Conservation (phyloP, 2,888 invertebrate genomes). For the Sipunculus nudus region DNA sequence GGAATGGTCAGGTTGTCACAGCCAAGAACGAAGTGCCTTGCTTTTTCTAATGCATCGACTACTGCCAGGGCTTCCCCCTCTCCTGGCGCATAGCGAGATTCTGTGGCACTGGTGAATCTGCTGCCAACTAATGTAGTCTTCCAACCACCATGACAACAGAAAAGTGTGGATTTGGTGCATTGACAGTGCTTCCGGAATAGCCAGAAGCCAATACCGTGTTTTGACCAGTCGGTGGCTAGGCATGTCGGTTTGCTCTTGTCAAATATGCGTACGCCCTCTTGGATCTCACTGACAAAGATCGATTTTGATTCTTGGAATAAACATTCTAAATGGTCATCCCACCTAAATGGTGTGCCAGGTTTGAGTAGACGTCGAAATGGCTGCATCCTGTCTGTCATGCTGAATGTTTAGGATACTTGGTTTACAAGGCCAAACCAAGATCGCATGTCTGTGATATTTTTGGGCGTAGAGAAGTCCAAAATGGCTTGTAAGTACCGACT, state of each 20-base stretch:
- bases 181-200: slow-evolving; percentile 40
- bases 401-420: slow-evolving; percentile 43
- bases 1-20: slow-evolving; percentile 21
- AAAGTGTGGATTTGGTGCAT: slow-evolving; percentile 25
- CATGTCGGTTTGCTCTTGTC: slow-evolving; percentile 43
- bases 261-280: slow-evolving; percentile 41
- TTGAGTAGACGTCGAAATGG: slow-evolving; percentile 44
- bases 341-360: slow-evolving; percentile 29
- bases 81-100: slow-evolving; percentile 31
- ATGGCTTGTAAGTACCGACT: slow-evolving; percentile 37
- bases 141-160: slow-evolving; percentile 37
- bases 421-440: slow-evolving; percentile 47
- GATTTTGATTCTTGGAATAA: slow-evolving; percentile 23
- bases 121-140: slow-evolving; percentile 36
- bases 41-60: slow-evolving; percentile 18
- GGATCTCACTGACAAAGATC: slow-evolving; percentile 18
- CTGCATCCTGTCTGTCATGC: slow-evolving; percentile 40
- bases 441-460: slow-evolving; percentile 38
- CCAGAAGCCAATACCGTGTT: slow-evolving; percentile 43
- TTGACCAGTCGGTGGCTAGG: slow-evolving; percentile 47
- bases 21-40: slow-evolving; percentile 22
- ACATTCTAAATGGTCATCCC: slow-evolving; percentile 22
- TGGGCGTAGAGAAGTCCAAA: slow-evolving; percentile 39
- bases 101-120: slow-evolving; percentile 34
- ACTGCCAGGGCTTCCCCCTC: slow-evolving; percentile 30